Percentiles rank a stretch among this genome's conserved stretches.
phyloP scores from a whole-genome alignment of 1,140 invertebrate species.

The Drosophila melanica region DNA sequence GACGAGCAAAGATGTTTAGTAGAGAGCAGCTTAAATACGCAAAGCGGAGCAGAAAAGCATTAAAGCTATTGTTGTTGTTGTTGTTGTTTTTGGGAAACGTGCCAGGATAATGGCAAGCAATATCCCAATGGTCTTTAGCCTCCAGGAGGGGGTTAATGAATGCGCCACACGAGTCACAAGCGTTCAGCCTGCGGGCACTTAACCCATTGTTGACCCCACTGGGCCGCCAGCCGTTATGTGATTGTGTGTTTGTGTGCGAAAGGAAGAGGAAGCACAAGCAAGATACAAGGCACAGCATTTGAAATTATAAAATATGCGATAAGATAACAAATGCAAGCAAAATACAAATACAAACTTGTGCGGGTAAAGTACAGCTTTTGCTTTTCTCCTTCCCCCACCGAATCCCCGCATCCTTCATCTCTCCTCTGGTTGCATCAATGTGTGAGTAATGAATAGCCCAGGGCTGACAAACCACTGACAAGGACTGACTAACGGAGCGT shows the following conservation, averaged over 20 bases:
- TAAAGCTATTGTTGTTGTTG: slow-evolving; percentile 25
- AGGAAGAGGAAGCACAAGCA: neutral
- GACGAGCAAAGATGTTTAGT: neutral
- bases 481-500: slow-evolving; percentile 28
- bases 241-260: neutral
- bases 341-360: slow-evolving; percentile 11
- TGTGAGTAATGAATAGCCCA: slow-evolving; percentile 15
- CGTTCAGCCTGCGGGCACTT: slow-evolving; percentile 46
- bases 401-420: neutral
- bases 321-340: slow-evolving; percentile 45
- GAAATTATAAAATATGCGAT: slow-evolving; percentile 48
- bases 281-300: slow-evolving; percentile 31
- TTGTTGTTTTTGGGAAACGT: slow-evolving; percentile 37
- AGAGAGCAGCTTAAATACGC: slow-evolving; percentile 23
- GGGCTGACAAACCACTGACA: slow-evolving; percentile 30
- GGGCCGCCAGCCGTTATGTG: slow-evolving; percentile 15
- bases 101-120: slow-evolving; percentile 41
- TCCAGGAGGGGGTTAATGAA: slow-evolving; percentile 42
- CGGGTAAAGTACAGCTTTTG: neutral
- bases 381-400: neutral
- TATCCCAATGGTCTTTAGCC: slow-evolving; percentile 19
- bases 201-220: slow-evolving; percentile 46
- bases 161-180: slow-evolving; percentile 44
- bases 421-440: slow-evolving; percentile 1
- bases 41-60: slow-evolving; percentile 23